Evolutionary conservation across 2,888 invertebrate genomes (phyloP), one percentile per base, ranked within the genome.

Genomic region (Willowsia nigromaculata): DNA sequence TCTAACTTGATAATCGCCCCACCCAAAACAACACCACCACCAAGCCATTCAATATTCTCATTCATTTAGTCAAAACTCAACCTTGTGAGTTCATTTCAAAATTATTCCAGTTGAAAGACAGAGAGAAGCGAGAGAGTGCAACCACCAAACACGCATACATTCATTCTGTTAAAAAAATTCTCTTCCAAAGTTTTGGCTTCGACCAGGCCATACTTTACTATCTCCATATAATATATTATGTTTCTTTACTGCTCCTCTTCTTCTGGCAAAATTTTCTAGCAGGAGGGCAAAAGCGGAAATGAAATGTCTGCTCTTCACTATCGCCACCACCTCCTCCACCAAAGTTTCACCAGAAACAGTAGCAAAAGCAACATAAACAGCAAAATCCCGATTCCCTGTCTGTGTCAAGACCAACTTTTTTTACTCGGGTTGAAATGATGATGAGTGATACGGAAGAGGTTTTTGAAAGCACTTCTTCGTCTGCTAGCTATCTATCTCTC

Each of bases 1-100:
- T 80, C 22, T 47, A 82, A 87, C 37, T 76, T 88, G 62, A 88
- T 84, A 88, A 88, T 83, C 88, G 84, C 88, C 88, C 88, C 88
- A 88, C 88, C 88, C 88, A 88, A 80, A 78, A 68, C 68, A 68
- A 40, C 68, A 68, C n/a, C 68, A 37, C 68, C 62, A 68, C 27
- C 33, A 65, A 50, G 33, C 65, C 33, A 30, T 65, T 65, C 33
- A 68, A 71, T 27, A 30, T 47, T 33, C 18, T 50, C 65, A 43
- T 50, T 43, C 53, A 50, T 82, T 25, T 11, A 62, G 4, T 82
- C 50, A n/a, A 18, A 9, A n/a, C n/a, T n/a, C 43, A 43, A 37
- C 7, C 5, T 25, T 59, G 56, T 59, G 47, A 83, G 68, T 56
- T 80, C 80, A 86, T 86, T 86, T 71, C 50, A 56, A 81, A 81